Evolutionary conservation across 2,113 vertebrate genomes (phyloP).

Genomic region (Sander lucioperca): DNA sequence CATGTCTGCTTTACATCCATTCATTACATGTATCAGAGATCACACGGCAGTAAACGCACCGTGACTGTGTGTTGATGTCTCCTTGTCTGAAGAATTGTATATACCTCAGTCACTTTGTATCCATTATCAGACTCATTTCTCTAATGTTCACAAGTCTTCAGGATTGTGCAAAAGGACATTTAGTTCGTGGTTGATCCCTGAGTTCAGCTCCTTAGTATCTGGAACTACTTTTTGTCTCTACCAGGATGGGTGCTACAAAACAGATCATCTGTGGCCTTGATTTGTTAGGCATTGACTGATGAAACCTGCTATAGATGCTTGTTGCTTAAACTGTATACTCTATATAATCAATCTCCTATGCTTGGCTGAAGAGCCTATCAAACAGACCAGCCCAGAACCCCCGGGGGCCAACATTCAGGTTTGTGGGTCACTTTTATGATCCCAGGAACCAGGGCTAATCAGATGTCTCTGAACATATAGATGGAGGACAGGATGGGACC

Average conservation of each 20-base stretch:
- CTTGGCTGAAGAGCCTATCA: not conserved
- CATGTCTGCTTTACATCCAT: not conserved
- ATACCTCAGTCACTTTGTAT: not conserved
- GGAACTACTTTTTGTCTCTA: not conserved
- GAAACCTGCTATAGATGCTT: slow-evolving; percentile 11
- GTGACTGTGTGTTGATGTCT: no score
- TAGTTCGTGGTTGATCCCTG: no score
- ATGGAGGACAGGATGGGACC: slow-evolving; percentile 22
- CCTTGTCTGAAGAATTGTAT: no score
- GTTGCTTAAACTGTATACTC: slow-evolving; percentile 8
- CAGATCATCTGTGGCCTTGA: slow-evolving; percentile 11
- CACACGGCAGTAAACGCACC: no score
- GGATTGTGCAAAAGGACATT: not conserved
- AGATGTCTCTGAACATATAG: slow-evolving; percentile 41
- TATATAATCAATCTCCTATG: slow-evolving; percentile 25
- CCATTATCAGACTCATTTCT: no score
- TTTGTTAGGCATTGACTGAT: slow-evolving; percentile 25
- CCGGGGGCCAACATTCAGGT: slow-evolving; percentile 45
- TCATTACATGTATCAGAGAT: not conserved
- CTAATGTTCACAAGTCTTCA: not conserved
- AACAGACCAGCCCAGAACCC: slow-evolving; percentile 20
- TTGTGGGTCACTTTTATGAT: slow-evolving; percentile 64
- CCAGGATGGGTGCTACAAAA: not conserved
- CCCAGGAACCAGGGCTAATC: slow-evolving; percentile 38
- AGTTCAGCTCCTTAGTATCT: no score